A percentile compares a stretch with the other conserved stretches of the same genome.
These are phyloP conservation scores for Ptychoptera contaminata DNA, from an alignment of 2,888 invertebrate genomes.

Conservation along the genomic window DNA sequence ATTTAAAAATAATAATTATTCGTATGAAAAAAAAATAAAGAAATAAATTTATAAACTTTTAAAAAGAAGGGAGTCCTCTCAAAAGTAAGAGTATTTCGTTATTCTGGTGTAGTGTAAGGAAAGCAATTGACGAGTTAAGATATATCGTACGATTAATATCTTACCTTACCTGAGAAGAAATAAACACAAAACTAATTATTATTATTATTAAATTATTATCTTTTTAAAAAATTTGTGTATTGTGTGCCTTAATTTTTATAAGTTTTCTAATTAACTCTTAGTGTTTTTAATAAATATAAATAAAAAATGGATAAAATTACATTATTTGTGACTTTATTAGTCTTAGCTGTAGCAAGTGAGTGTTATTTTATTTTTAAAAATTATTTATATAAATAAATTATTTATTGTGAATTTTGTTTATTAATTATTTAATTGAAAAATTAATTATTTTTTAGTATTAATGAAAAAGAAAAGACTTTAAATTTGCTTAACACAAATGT, in stretches of 20 bases:
- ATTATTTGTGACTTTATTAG: constrained; percentile 27
- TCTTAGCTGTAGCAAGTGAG: constrained; percentile 28
- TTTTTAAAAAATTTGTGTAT: no score
- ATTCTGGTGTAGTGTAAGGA: constrained; percentile 25
- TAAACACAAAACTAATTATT: neutral
- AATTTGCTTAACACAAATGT: no score
- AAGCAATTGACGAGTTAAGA: constrained; percentile 25
- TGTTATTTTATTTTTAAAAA: constrained; percentile 11
- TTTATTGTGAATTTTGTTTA: neutral
- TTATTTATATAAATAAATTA: neutral
- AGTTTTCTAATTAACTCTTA: neutral
- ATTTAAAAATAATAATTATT: no score
- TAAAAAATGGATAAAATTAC: constrained; percentile 11
- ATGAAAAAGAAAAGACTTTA: no score
- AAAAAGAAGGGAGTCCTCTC: constrained; percentile 25
- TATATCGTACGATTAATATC: constrained; percentile 8
- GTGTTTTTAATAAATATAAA: constrained; percentile 8
- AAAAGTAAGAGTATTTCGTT: constrained; percentile 25
- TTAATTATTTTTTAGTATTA: neutral
- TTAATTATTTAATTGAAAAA: neutral
- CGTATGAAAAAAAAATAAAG: no score
- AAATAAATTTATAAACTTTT: no score
- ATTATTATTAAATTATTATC: no score
- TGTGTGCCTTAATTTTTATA: constrained; percentile 4
- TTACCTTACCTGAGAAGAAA: constrained; percentile 2